Conservation (phyloP, 1,140 invertebrate species). For the Sitophilus oryzae region DNA sequence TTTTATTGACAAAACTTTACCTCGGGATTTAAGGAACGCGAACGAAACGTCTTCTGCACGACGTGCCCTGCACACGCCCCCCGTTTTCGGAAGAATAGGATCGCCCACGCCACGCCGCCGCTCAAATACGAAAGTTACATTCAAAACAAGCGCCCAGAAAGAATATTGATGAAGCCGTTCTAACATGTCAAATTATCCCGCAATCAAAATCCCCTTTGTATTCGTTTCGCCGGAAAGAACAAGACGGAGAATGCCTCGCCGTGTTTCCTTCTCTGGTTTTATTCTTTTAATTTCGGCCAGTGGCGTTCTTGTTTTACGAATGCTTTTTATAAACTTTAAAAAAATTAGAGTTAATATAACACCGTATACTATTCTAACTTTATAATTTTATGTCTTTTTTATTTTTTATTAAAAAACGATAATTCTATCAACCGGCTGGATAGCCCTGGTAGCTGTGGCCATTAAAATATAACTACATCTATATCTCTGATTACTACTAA, state of each 20-base stretch:
- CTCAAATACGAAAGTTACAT: not conserved
- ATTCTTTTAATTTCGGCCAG: not conserved
- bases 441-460: too few species aligned
- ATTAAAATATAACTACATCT: too few species aligned
- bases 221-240: conserved; percentile 20
- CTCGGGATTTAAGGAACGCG: too few species aligned
- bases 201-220: conserved; percentile 40
- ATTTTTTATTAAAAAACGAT: too few species aligned
- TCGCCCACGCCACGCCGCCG: not conserved
- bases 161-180: conserved; percentile 39
- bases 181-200: conserved; percentile 38
- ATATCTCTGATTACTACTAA: too few species aligned
- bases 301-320: not conserved
- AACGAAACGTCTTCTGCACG: too few species aligned
- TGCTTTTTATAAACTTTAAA: not conserved
- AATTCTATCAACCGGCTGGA: too few species aligned
- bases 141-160: conserved; percentile 4
- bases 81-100: not conserved
- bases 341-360: too few species aligned
- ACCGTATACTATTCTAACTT: too few species aligned
- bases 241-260: conserved; percentile 2
- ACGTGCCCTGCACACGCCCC: not conserved
- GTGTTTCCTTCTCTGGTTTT: not conserved
- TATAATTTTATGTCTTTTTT: too few species aligned
- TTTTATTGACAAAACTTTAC: too few species aligned